Evolutionary conservation across 2,888 invertebrate genomes (phyloP).

Genomic region (Cataglyphis altisquamis): DNA sequence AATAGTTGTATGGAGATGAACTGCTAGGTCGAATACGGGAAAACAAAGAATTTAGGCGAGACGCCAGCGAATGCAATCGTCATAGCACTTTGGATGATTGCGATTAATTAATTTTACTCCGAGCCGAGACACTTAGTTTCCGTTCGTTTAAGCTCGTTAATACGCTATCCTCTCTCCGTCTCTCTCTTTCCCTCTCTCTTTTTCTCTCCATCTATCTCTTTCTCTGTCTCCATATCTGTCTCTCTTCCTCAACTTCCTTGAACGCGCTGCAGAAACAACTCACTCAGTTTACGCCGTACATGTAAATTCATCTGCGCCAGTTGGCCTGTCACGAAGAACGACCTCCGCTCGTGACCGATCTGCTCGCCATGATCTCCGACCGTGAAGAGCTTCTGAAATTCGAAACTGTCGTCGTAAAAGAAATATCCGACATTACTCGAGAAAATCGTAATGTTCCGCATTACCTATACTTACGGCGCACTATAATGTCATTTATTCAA

Average conservation of each 20-base stretch:
- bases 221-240: conserved; percentile 27
- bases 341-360: conserved; percentile 70
- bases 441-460: not conserved
- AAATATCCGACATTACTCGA: not conserved
- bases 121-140: conserved; percentile 86
- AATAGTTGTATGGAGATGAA: conserved; percentile 16
- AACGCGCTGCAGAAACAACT: conserved; percentile 77
- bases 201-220: conserved; percentile 31
- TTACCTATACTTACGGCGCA: not conserved
- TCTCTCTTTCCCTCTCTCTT: conserved; percentile 44
- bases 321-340: conserved; percentile 68
- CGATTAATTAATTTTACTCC: conserved; percentile 86
- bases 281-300: conserved; percentile 83
- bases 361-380: conserved; percentile 56
- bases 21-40: conserved; percentile 49
- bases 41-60: conserved; percentile 74
- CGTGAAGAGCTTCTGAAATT: conserved; percentile 49
- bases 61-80: conserved; percentile 70
- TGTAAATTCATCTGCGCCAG: conserved; percentile 82
- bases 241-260: conserved; percentile 50
- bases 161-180: conserved; percentile 78
- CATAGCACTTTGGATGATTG: conserved; percentile 76
- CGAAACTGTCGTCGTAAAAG: conserved; percentile 18
- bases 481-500: not conserved
- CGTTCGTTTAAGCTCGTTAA: conserved; percentile 86